phyloP scores from a whole-genome alignment of 2,113 vertebrate genomes.

The Mormyrus iriodes region DNA sequence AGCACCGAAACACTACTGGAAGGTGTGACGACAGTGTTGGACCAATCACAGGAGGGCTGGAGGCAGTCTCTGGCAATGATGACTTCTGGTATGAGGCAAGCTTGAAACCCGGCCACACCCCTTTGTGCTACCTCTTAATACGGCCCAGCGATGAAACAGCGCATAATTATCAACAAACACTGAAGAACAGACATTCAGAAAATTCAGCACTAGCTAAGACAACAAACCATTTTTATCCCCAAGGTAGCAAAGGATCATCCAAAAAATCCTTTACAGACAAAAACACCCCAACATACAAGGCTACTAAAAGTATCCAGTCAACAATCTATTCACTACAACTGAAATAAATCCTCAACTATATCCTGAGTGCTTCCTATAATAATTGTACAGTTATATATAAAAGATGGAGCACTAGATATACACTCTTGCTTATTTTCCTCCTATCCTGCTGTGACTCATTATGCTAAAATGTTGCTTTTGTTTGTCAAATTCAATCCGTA shows the following conservation, averaged over 20 bases:
- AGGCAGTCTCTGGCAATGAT: background rate
- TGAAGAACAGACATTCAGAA: background rate
- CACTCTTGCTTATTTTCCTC: background rate
- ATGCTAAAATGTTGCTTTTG: background rate
- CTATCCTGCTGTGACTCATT: background rate
- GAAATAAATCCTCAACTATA: background rate
- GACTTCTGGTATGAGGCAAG: background rate
- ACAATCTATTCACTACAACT: background rate
- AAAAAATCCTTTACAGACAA: background rate
- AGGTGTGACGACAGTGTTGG: background rate
- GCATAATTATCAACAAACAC: background rate
- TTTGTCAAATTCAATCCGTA: background rate
- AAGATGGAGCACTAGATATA: background rate
- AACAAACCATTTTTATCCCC: background rate
- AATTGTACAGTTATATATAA: background rate
- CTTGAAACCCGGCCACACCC: background rate
- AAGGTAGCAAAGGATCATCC: background rate
- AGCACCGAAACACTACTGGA: background rate
- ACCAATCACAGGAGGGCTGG: background rate
- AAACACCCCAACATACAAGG: background rate
- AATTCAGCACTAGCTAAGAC: background rate
- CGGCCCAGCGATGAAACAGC: background rate
- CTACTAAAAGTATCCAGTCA: background rate
- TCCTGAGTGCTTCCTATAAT: background rate
- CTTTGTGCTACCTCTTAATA: background rate